Evolutionary conservation across 2,113 vertebrate genomes (phyloP), one percentile per base, ranked within the genome.

Genomic region (Dinomys branickii): DNA sequence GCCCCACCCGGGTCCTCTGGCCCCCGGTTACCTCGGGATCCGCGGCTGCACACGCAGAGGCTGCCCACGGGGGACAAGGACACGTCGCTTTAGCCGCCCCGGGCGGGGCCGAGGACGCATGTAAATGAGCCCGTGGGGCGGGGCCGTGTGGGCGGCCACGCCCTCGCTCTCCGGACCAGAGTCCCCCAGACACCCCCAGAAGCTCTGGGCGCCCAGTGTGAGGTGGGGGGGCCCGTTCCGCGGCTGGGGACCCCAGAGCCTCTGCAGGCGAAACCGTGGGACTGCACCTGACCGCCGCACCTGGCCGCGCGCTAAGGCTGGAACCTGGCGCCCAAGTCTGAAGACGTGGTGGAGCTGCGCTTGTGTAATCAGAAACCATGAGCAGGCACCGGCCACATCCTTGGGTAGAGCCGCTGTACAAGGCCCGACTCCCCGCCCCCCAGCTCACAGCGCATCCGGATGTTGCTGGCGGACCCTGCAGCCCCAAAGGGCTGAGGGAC

Each of bases 1-100:
- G 20, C 50, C 44, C 67, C 78, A 12, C 41, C 47, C 10, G 78
- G 26, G 1, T n/a, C 19, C 63, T 41, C n/a, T 59, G 28, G 71
- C 16, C 38, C n/a, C 26, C n/a, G n/a, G 24, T 91, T 95, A 97
- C 97, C 97, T 96, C 96, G 58, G 56, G 86, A 80, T 93, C 94
- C 7, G 94, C 78, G 50, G 59, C 63, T 13, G 83, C 94, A 94
- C 58, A 47, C 89, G 59, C 56, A 38, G 56, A 95, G 77, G 96
- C 96, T 97, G 96, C 89, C 98, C 96, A 97, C 94, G 91, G 97
- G 96, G 92, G 92, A 95, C 97, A 84, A 97, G 96, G 98, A 98
- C 98, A 99, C 99, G 98, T 98, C 61, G 98, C 98, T 98, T 98
- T 98, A 98, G 98, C 96, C 84, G 85, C 95, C 93, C 91, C 90